Conservation (phyloP, 1,140 invertebrate species). For the Chlorops oryzae region DNA sequence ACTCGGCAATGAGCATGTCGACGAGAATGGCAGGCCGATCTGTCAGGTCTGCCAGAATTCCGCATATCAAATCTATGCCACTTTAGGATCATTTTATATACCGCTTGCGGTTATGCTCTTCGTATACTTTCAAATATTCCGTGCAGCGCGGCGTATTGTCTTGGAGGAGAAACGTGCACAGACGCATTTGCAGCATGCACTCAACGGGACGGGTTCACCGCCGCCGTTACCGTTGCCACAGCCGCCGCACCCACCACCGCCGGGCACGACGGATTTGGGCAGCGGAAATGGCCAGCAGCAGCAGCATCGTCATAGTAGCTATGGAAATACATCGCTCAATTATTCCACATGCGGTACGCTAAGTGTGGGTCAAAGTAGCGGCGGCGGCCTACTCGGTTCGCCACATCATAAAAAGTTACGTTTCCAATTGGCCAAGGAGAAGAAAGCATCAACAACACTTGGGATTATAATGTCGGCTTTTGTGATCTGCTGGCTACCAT, state of each 20-base stretch:
- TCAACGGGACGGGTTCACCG: conserved; percentile 60
- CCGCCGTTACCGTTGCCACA: conserved; percentile 27
- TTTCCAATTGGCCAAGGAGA: conserved; percentile 78
- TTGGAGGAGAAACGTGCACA: conserved; percentile 79
- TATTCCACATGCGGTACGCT: conserved; percentile 13
- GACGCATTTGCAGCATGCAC: conserved; percentile 68
- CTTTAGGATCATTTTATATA: conserved; percentile 83
- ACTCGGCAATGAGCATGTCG: conserved; percentile 74
- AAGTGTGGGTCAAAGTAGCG: conserved; percentile 25
- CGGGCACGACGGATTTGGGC: conserved; percentile 36
- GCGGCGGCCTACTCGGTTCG: conserved; percentile 47
- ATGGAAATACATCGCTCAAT: conserved; percentile 27
- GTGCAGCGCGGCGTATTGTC: conserved; percentile 75
- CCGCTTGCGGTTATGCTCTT: conserved; percentile 84
- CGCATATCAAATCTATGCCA: conserved; percentile 85
- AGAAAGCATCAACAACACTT: conserved; percentile 91
- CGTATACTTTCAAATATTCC: conserved; percentile 87
- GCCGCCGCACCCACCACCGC: conserved; percentile 34
- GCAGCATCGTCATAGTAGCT: conserved; percentile 38
- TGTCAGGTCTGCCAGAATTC: conserved; percentile 82
- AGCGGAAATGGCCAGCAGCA: conserved; percentile 24
- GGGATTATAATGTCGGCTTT: conserved; percentile 98
- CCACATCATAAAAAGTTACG: conserved; percentile 67
- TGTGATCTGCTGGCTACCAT: conserved; percentile 94
- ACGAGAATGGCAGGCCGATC: conserved; percentile 55